Percentiles rank a stretch among this genome's conserved stretches.
Evolutionary conservation across 2,113 vertebrate species (phyloP).

Genomic region (Mugil cephalus): DNA sequence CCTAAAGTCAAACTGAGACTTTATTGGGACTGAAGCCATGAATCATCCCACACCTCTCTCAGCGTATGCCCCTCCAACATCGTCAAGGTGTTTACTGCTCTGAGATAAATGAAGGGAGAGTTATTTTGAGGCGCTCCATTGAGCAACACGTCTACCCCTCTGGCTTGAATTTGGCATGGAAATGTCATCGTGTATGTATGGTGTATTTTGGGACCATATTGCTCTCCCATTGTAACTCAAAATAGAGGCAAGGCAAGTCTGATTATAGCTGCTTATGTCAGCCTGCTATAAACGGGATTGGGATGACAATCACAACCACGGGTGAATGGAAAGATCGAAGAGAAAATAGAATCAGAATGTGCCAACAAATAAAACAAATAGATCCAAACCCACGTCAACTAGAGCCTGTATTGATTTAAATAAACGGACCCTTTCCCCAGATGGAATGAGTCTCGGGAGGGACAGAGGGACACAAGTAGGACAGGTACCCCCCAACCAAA

Average conservation of each 20-base stretch:
- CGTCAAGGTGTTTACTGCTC: constrained; percentile 82
- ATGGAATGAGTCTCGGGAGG: not conserved
- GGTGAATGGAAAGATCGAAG: constrained; percentile 39
- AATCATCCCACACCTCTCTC: constrained; percentile 25
- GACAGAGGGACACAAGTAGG: not conserved
- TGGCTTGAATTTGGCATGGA: constrained; percentile 78
- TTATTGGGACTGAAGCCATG: not conserved
- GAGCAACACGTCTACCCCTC: constrained; percentile 77
- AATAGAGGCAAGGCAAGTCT: constrained; percentile 76
- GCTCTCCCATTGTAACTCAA: constrained; percentile 69
- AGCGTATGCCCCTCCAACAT: constrained; percentile 32
- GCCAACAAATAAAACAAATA: not conserved
- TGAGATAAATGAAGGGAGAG: constrained; percentile 80
- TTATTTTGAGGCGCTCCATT: constrained; percentile 82
- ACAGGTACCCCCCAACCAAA: not conserved
- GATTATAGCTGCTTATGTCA: constrained; percentile 61
- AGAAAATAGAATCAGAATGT: constrained; percentile 30
- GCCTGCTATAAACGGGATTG: constrained; percentile 30
- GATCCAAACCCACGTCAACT: constrained; percentile 13
- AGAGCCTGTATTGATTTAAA: not conserved
- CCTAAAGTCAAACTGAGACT: not conserved
- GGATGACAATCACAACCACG: constrained; percentile 26
- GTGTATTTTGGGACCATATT: constrained; percentile 65
- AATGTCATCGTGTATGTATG: constrained; percentile 74
- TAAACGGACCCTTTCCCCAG: not conserved